A percentile compares a stretch with the other conserved stretches of the same genome.
These are phyloP conservation scores for Nothocercus nigrocapillus DNA, from an alignment of 2,113 vertebrate genomes.

Conservation along the genomic window DNA sequence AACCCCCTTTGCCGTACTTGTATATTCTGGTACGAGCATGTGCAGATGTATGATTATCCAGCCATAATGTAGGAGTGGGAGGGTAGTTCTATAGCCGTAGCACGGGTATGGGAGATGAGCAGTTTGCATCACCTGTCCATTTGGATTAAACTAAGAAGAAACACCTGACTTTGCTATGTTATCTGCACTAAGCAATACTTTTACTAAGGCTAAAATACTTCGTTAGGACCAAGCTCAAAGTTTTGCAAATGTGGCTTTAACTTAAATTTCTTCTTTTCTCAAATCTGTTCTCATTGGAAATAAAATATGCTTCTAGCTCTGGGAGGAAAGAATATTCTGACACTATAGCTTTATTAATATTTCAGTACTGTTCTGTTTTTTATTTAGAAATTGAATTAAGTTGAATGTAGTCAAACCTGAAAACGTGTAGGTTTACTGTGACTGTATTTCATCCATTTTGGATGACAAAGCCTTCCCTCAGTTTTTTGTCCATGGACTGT, in stretches of 20 bases:
- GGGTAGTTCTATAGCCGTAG: neutral
- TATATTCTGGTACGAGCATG: neutral
- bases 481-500: neutral
- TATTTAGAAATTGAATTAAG: neutral
- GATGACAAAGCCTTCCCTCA: neutral
- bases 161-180: neutral
- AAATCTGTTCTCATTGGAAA: neutral
- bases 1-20: neutral
- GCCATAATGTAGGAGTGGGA: neutral
- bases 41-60: neutral
- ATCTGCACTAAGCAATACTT: neutral
- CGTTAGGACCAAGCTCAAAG: neutral
- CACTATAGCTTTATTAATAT: neutral
- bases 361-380: neutral
- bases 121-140: neutral
- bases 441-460: neutral
- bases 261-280: neutral
- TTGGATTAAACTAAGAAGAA: constrained; percentile 19
- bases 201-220: neutral
- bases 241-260: neutral
- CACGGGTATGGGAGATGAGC: neutral
- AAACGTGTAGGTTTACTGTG: neutral
- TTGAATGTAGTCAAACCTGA: neutral
- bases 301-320: neutral
- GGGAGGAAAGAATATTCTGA: neutral